Conservation (phyloP, 2,113 vertebrate species). For the Etheostoma cragini region DNA sequence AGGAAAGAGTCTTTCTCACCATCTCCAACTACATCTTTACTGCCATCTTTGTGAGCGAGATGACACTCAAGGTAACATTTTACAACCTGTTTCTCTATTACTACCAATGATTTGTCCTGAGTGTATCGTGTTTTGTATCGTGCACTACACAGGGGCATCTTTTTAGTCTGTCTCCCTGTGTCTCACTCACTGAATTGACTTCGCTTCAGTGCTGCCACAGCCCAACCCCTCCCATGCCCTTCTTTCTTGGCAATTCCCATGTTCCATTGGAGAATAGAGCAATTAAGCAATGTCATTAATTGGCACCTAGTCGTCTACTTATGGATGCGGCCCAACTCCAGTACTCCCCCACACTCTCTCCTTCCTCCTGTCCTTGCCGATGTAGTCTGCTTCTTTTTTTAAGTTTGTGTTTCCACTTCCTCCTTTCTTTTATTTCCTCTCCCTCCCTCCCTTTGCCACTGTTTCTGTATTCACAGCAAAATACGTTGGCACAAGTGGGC, state of each 20-base stretch:
- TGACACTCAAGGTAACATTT: slow-evolving; percentile 95
- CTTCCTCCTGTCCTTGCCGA: slow-evolving; percentile 7
- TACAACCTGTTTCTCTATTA: slow-evolving; percentile 40
- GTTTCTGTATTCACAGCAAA: slow-evolving; percentile 66
- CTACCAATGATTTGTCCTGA: slow-evolving; percentile 1
- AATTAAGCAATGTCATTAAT: slow-evolving; percentile 78
- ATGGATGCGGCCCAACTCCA: slow-evolving; percentile 46
- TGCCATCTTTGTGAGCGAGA: slow-evolving; percentile 97
- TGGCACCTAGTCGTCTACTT: slow-evolving; percentile 56
- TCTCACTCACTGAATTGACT: slow-evolving; percentile 22
- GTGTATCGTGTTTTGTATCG: slow-evolving; percentile 11
- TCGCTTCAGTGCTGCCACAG: slow-evolving; percentile 22
- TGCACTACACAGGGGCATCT: neutral
- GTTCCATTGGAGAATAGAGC: slow-evolving; percentile 64
- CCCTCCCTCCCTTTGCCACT: slow-evolving; percentile 3
- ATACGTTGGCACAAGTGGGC: slow-evolving; percentile 73
- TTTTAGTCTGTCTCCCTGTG: slow-evolving; percentile 28
- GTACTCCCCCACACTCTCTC: slow-evolving; percentile 33
- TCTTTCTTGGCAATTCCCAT: slow-evolving; percentile 45
- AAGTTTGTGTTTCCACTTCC: slow-evolving; percentile 28
- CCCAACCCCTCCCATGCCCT: slow-evolving; percentile 15
- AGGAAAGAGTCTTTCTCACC: slow-evolving; percentile 98
- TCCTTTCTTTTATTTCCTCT: slow-evolving; percentile 14
- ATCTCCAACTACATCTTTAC: slow-evolving; percentile 99
- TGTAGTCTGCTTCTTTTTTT: slow-evolving; percentile 35